Evolutionary conservation across 2,797 vertebrate genomes (phyloP).

Genomic region (Syncerus caffer): DNA sequence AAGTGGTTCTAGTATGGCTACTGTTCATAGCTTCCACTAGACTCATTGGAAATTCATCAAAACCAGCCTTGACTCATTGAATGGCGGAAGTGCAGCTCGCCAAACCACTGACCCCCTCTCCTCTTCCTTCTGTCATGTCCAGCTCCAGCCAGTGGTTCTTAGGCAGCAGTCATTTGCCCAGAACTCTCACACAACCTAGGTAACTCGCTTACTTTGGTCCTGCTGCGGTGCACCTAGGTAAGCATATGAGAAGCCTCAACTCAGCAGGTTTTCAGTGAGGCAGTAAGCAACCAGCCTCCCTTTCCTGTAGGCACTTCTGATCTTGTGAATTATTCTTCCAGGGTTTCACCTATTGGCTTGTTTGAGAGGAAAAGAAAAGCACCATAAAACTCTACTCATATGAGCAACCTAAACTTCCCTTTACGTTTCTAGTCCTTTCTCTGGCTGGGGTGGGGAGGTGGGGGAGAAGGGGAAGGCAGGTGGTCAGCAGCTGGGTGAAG

Average conservation of each 20-base stretch:
- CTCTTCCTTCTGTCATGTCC: not conserved
- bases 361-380: not conserved
- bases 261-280: not conserved
- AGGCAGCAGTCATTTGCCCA: not conserved
- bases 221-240: not conserved
- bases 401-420: not conserved
- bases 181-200: not conserved
- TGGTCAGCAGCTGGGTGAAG: not conserved
- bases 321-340: not conserved
- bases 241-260: not conserved
- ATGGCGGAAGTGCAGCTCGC: no score
- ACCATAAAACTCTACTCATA: not conserved
- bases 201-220: not conserved
- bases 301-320: not conserved
- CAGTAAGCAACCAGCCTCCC: not conserved
- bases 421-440: not conserved
- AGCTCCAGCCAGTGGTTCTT: not conserved
- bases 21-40: not conserved
- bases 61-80: not conserved
- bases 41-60: not conserved
- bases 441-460: not conserved
- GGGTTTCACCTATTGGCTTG: not conserved
- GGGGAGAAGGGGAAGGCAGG: not conserved
- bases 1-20: not conserved
- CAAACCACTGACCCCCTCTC: accelerated